Base-by-base conservation (phyloP, 2,797 vertebrate genomes). In the Discoglossus pictus region DNA sequence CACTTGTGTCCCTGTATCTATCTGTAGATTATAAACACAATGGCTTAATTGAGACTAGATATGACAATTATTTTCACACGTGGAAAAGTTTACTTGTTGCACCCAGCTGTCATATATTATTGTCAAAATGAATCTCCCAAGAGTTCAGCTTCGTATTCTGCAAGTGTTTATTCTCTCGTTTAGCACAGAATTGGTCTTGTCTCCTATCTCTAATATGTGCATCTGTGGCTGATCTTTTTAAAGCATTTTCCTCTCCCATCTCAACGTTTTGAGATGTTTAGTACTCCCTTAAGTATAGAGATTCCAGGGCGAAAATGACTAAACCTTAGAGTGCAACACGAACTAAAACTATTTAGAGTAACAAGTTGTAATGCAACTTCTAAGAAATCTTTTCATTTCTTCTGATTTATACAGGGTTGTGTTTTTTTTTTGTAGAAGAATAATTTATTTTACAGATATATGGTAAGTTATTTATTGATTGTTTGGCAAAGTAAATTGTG, bases 1-100 rank as follows among this genome's bases (percentile, higher is more conserved):
- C 68, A 65, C 50, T 43, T 65, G 61, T 71, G 61, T 64, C 55
- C 50, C 52, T 71, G 61, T 65, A 52, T 58, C 56, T 64, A 59
- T 71, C 61, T 64, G 61, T 65, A 58, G 68, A 71, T 71, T 71
- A 64, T 50, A 71, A 71, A 71, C 46, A 71, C 68, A 71, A 71
- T 71, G 46, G 68, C 61, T 71, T 71, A 71, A 71, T 71, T 71
- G 68, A 71, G 68, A 35, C 63, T 58, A 71, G 61, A 71, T 71
- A 71, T 64, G 61, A 71, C 61, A 71, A 51, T 71, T 71, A 58
- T 64, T 59, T 65, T 65, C 61, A 71, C 61, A 71, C 68, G 68
- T 71, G 53, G 53, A 64, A 59, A 31, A 52, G 53, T 71, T 65
- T 71, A 44, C 61, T 71, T 59, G 61, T 17, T 71, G 44, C 61